A percentile compares a stretch with the other conserved stretches of the same genome.
These are phyloP conservation scores for Hycleus phaleratus DNA, from an alignment of 1,140 invertebrate genomes.

Conservation along the genomic window DNA sequence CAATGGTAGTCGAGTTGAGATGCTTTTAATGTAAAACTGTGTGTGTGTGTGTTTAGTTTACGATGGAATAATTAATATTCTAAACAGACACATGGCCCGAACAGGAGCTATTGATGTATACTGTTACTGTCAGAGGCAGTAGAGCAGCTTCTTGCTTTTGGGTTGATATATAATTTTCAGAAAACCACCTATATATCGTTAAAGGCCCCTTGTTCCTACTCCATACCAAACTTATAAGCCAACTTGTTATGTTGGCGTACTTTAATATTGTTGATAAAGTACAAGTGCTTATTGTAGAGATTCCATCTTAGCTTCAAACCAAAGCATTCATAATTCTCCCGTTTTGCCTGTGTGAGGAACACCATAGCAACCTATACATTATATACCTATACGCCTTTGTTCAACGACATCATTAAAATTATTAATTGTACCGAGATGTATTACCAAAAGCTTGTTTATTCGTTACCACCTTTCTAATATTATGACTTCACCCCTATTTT, in stretches of 20 bases:
- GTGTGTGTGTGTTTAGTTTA: constrained; percentile 1
- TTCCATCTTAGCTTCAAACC: constrained; percentile 9
- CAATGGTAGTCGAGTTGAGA: neutral
- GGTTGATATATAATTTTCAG: constrained; percentile 7
- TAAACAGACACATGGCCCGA: constrained; percentile 10
- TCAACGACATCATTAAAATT: constrained; percentile 13
- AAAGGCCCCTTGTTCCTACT: constrained; percentile 12
- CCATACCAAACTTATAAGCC: constrained; percentile 12
- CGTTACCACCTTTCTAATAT: neutral
- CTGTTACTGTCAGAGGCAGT: constrained; percentile 1
- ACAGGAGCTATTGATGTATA: constrained; percentile 14
- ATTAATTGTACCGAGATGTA: constrained; percentile 14
- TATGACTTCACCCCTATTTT: too few relatives aligned
- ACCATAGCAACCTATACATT: constrained; percentile 12
- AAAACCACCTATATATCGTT: constrained; percentile 9
- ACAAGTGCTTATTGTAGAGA: constrained; percentile 14
- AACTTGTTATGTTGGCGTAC: constrained; percentile 12
- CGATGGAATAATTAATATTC: constrained; percentile 12
- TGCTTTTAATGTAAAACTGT: neutral
- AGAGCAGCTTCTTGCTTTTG: constrained; percentile 3
- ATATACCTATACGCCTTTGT: neutral
- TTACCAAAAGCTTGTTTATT: constrained; percentile 11
- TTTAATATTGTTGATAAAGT: constrained; percentile 16
- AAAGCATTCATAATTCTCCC: constrained; percentile 8
- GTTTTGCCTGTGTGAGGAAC: neutral